Percentiles rank a stretch among this genome's conserved stretches.
Evolutionary conservation across 2,113 vertebrate species (phyloP).

Genomic region (Psittacus erithacus): DNA sequence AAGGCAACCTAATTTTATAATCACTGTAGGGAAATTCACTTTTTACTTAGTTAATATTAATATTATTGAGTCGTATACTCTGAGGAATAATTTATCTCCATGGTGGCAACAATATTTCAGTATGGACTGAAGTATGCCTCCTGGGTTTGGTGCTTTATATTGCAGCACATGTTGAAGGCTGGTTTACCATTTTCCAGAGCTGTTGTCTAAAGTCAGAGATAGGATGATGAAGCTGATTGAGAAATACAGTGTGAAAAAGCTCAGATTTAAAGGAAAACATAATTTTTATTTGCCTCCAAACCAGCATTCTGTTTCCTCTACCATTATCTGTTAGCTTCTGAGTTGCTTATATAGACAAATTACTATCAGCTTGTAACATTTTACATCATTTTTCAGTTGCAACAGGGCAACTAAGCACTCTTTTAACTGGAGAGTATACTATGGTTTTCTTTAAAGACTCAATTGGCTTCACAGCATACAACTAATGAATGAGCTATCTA

Average conservation of each 20-base stretch:
- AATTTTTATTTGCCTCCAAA: neutral
- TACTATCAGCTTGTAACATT: neutral
- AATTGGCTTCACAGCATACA: neutral
- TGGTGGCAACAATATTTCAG: neutral
- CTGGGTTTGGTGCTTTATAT: neutral
- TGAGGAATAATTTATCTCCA: neutral
- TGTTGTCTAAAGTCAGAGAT: neutral
- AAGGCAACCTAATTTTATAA: neutral
- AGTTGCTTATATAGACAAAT: neutral
- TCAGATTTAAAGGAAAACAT: neutral
- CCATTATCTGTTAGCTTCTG: neutral
- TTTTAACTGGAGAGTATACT: neutral
- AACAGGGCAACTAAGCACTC: neutral
- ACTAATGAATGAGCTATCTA: conserved; percentile 53
- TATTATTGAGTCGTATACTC: neutral
- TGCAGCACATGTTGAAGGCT: neutral
- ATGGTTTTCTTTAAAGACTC: conserved; percentile 4
- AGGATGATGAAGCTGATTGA: neutral
- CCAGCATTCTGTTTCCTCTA: neutral
- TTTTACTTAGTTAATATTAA: neutral
- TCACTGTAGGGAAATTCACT: neutral
- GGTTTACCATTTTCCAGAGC: neutral
- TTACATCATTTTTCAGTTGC: neutral
- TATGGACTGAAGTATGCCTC: neutral
- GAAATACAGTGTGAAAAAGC: neutral